These are phyloP conservation scores for Sylvilagus floridanus DNA, from an alignment of 2,797 vertebrate genomes.

Conservation along the genomic window DNA sequence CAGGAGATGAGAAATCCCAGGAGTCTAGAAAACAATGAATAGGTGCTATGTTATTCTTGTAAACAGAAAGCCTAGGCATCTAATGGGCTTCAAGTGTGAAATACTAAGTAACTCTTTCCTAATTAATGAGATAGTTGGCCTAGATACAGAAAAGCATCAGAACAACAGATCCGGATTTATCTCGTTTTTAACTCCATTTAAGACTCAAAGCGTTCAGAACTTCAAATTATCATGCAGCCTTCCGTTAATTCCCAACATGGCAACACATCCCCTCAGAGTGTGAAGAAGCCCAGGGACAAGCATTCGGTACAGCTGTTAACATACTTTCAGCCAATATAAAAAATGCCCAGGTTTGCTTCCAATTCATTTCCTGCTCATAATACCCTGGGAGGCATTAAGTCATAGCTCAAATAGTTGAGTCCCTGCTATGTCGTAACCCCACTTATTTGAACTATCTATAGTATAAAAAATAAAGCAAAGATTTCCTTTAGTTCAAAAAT, in stretches of 20 bases:
- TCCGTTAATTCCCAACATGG: not conserved
- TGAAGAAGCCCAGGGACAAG: too few relatives aligned
- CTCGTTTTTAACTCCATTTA: not conserved
- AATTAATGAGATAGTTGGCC: constrained; percentile 77
- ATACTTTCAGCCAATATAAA: too few relatives aligned
- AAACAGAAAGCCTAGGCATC: constrained; percentile 61
- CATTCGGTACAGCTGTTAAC: too few relatives aligned
- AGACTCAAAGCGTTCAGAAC: not conserved
- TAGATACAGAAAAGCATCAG: constrained; percentile 59
- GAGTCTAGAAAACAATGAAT: constrained; percentile 53
- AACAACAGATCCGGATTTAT: constrained; percentile 38
- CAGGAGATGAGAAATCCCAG: constrained; percentile 1
- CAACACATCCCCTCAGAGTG: not conserved
- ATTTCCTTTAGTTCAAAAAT: not conserved
- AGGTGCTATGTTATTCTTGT: constrained; percentile 40
- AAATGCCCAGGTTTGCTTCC: too few relatives aligned
- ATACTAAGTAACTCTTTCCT: constrained; percentile 71
- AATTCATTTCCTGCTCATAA: too few relatives aligned
- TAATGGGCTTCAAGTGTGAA: constrained; percentile 80
- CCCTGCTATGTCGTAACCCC: not conserved
- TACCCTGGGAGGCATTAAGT: too few relatives aligned
- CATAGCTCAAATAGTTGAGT: not conserved
- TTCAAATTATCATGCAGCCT: not conserved
- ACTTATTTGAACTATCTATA: constrained; percentile 8
- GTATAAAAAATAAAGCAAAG: not conserved